Evolutionary conservation across 2,113 vertebrate genomes (phyloP), one percentile per base, ranked within the genome.

Genomic region (Phyllostomus discolor): DNA sequence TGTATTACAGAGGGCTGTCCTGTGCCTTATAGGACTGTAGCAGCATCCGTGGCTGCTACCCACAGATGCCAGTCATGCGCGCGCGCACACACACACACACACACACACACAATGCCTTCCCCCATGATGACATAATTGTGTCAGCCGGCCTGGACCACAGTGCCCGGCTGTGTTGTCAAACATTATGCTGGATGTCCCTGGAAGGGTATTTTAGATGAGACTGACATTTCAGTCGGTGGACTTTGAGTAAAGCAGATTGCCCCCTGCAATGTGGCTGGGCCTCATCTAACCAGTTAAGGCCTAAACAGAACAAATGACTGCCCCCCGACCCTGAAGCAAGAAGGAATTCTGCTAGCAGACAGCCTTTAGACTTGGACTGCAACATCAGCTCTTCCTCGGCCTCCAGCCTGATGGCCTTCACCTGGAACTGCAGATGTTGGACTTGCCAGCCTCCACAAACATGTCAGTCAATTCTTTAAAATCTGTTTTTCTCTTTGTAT

Each of bases 401-500:
- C 85, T 78, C 50, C 8, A 20, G 43, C 46, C 26, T 22, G 31
- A 57, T 67, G 54, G 20, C 14, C 67, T 81, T 57, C 15, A 14
- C 38, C 57, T 26, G 41, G 33, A 67, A 59, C 46, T 67, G 38
- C 57, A 80, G n/a, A 15, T 50, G 59, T 41, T 7, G 19, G 66
- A 75, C 24, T 79, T 84, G 3, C 17, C 35, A 26, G 52, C 50
- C 31, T 52, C 20, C 33, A 4, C 17, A 41, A 50, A n/a, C 10
- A 19, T 5, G 2, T 75, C 38, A 81, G 38, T n/a, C 20, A 24
- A 1, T 87, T 87, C 54, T 48, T 73, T 73, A 80, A 67, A 64
- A 43, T 19, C 10, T 35, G 59, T 22, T 19, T 59, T 10, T 46
- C 1, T 76, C 0, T 79, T 2, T 66, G 7, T 38, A 19, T 12